Conservation (phyloP, 2,888 invertebrate genomes). For the Matsumyia berberina region DNA sequence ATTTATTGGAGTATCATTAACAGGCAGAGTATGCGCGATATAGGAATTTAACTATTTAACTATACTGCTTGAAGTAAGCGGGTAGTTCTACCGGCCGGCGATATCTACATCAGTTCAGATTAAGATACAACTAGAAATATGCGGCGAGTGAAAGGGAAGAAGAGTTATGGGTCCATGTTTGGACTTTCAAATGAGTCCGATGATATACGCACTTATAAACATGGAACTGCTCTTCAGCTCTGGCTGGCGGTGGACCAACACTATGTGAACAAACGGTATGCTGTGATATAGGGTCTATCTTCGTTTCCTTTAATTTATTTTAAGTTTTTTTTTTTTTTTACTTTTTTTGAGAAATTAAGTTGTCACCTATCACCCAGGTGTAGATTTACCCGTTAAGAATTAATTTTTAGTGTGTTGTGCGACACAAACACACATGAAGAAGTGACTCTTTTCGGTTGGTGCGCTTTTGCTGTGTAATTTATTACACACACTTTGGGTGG, state of each 20-base stretch:
- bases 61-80: slow-evolving; percentile 72
- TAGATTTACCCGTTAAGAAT: slow-evolving; percentile 70
- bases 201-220: slow-evolving; percentile 76
- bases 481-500: slow-evolving; percentile 53
- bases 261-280: slow-evolving; percentile 60
- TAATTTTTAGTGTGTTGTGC: slow-evolving; percentile 56
- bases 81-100: slow-evolving; percentile 70
- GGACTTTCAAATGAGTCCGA: slow-evolving; percentile 75
- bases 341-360: slow-evolving; percentile 64
- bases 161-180: slow-evolving; percentile 75
- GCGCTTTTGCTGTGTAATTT: slow-evolving; percentile 63
- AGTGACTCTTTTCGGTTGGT: slow-evolving; percentile 29
- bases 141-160: slow-evolving; percentile 71
- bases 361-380: slow-evolving; percentile 72
- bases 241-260: slow-evolving; percentile 44
- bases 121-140: slow-evolving; percentile 72
- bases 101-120: slow-evolving; percentile 69
- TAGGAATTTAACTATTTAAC: slow-evolving; percentile 71
- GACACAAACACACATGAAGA: slow-evolving; percentile 8
- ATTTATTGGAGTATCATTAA: slow-evolving; percentile 76
- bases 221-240: slow-evolving; percentile 69
- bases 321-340: slow-evolving; percentile 42
- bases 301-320: slow-evolving; percentile 68
- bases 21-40: slow-evolving; percentile 69
- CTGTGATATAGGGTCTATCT: slow-evolving; percentile 67